phyloP scores from a whole-genome alignment of 1,140 invertebrate genomes.

The Hypothenemus hampei region DNA sequence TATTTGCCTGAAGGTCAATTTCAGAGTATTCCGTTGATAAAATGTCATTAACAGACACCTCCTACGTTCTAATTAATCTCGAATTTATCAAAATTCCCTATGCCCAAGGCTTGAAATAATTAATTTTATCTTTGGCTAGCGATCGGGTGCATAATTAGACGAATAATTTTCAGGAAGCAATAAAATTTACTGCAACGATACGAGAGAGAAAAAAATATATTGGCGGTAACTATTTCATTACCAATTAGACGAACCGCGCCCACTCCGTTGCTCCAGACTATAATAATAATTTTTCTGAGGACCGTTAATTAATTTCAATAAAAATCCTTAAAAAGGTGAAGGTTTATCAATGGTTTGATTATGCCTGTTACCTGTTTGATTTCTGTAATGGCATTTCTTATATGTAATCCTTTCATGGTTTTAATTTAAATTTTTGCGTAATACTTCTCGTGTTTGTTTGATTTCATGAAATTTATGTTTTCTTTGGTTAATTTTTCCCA shows the following conservation, averaged over 20 bases:
- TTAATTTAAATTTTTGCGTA: no score
- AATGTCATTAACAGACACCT: no score
- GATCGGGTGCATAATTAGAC: slow-evolving; percentile 12
- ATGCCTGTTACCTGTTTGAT: slow-evolving; percentile 11
- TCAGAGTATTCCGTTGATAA: no score
- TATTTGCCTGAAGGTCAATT: no score
- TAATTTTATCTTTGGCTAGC: no score
- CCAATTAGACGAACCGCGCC: slow-evolving; percentile 24
- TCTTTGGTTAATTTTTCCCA: no score
- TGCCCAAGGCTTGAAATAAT: no score
- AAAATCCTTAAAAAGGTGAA: slow-evolving; percentile 25
- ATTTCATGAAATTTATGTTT: no score
- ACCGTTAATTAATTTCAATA: slow-evolving; percentile 27
- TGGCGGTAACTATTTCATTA: slow-evolving; percentile 18
- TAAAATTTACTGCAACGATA: slow-evolving; percentile 10
- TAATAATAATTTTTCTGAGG: slow-evolving; percentile 25
- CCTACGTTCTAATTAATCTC: no score
- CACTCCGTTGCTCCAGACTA: slow-evolving; percentile 10
- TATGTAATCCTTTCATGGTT: no score
- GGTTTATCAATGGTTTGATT: slow-evolving; percentile 16
- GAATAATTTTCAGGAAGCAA: slow-evolving; percentile 22
- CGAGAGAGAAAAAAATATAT: slow-evolving; percentile 5
- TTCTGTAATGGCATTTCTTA: slow-evolving; percentile 10
- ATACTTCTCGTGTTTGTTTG: no score
- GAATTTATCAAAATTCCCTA: no score